Evolutionary conservation across 2,797 vertebrate species (phyloP).

Genomic region (Delichon dasypus): DNA sequence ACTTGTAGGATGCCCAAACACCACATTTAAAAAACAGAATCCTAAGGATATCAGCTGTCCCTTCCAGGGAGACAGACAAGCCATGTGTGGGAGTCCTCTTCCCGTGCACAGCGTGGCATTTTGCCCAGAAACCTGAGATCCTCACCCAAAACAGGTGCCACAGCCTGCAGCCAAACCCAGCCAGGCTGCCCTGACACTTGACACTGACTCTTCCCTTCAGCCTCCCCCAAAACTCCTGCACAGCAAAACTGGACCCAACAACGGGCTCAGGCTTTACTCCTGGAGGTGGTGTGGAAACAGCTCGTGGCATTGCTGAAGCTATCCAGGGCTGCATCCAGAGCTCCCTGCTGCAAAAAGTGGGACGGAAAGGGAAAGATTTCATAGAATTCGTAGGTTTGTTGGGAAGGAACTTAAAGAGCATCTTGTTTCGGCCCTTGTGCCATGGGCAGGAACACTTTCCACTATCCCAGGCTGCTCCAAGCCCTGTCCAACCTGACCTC

Average conservation of each 20-base stretch:
- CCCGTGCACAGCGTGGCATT: neutral
- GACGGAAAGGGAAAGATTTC: neutral
- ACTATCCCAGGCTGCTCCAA: neutral
- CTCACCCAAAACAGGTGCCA: conserved; percentile 9
- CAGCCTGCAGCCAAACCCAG: neutral
- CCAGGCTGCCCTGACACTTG: neutral
- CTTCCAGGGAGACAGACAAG: neutral
- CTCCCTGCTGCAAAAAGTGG: neutral
- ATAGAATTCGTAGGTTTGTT: neutral
- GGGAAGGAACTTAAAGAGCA: neutral
- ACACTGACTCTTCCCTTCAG: neutral
- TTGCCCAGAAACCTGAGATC: neutral
- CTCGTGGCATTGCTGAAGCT: accelerated
- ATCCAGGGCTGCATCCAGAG: neutral
- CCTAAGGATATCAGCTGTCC: neutral
- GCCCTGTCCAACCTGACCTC: accelerated
- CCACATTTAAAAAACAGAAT: neutral
- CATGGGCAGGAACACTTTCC: neutral
- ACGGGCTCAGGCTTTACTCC: neutral
- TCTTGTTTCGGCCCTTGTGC: neutral
- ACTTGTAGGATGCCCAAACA: neutral
- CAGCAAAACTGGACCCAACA: neutral
- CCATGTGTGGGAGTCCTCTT: neutral
- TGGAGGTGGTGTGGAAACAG: neutral
- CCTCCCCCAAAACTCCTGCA: neutral